Conservation (phyloP, 2,113 vertebrate species). For the Poecile atricapillus region DNA sequence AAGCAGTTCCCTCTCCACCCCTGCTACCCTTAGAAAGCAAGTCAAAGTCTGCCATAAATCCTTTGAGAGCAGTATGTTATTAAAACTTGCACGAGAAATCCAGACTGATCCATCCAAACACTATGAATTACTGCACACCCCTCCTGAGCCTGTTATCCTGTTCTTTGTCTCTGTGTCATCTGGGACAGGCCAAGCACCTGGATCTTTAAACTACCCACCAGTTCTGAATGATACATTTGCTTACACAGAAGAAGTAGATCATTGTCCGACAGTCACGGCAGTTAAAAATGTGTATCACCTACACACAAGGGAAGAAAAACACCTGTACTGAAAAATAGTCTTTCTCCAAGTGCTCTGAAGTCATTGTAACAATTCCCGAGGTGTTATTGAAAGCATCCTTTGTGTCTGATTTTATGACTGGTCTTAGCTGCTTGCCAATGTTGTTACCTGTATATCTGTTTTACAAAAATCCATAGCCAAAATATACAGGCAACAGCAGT, state of each 20-base stretch:
- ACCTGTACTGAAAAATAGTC: accelerated
- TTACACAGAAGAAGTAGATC: not conserved
- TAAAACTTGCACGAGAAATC: not conserved
- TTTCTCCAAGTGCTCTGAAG: not conserved
- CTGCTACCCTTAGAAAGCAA: not conserved
- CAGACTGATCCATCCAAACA: not conserved
- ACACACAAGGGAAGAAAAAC: not conserved
- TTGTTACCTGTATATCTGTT: not conserved
- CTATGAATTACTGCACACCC: not conserved
- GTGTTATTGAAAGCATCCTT: not conserved
- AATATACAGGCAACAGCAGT: not conserved
- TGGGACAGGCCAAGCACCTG: not conserved
- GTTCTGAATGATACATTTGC: not conserved
- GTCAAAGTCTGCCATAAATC: not conserved
- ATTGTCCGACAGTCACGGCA: not conserved
- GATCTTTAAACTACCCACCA: not conserved
- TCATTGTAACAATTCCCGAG: not conserved
- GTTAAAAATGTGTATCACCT: not conserved
- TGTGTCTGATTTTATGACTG: not conserved
- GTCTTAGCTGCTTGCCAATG: not conserved
- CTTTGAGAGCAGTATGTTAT: not conserved
- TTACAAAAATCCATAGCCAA: not conserved
- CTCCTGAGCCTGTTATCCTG: not conserved
- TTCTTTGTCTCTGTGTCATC: not conserved
- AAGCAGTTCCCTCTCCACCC: not conserved